Evolutionary conservation across 2,113 vertebrate species (phyloP), one percentile per base, ranked within the genome.

Genomic region (Odontesthes bonariensis): DNA sequence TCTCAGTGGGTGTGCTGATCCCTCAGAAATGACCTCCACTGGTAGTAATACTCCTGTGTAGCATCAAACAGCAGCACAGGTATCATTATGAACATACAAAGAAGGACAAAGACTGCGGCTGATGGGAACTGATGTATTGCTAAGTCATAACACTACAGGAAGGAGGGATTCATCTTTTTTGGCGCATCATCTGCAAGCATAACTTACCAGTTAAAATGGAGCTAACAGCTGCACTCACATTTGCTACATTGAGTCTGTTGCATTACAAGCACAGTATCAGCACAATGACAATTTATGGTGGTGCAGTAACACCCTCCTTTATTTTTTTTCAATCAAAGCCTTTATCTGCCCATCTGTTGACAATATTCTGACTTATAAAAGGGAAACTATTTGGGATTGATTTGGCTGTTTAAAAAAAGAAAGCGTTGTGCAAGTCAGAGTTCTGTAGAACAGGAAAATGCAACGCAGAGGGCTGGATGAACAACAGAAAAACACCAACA

Each of bases 1-100:
- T 53, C 75, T 63, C 62, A 14, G 88, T 51, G 56, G 84, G 84
- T 72, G 66, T 14, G 88, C 86, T 80, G 86, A 86, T 71, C 82
- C 47, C 72, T 72, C 53, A 69, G 20, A 81, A 84, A 81, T 87
- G 86, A 72, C 74, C 71, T 10, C 31, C 0, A 35, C 35, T 66
- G 69, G 44, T 23, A 27, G 73, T 61, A 51, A 77, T 27, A 49
- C 51, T 58, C 47, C 69, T 49, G 83, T 66, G 81, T 51, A 6
- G 68, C 66, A 78, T 86, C 75, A 85, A 81, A 86, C 61, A 44
- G 56, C 17, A 7, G 70, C 58, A 75, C 67, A 54, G 81, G 47
- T 69, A 70, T 87, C 71, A 75, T 86, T 87, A 75, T 22, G 40
- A 40, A 57, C 74, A 61, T 3, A 61, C 20, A 23, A 79, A 59